Evolutionary conservation across 1,140 invertebrate species (phyloP).

Genomic region (Oryctes rhinoceros): DNA sequence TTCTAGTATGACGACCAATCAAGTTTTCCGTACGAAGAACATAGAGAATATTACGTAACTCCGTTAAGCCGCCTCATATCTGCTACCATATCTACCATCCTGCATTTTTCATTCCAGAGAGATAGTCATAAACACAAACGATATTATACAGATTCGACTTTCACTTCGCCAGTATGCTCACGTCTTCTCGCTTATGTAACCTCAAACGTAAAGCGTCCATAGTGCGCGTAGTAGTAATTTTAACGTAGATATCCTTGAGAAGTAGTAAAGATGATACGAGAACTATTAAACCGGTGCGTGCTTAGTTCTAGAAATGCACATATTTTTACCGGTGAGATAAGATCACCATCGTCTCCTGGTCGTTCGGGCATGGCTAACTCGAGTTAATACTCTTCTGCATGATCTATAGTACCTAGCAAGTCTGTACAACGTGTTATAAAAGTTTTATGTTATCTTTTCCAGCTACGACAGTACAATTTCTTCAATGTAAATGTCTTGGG

Average conservation of each 20-base stretch:
- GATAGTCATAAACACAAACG: conserved; percentile 9
- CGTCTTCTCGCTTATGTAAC: neutral
- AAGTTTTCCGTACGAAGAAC: neutral
- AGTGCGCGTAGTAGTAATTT: neutral
- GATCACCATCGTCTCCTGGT: neutral
- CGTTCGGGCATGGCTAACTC: too few relatives aligned
- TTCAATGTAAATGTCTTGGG: too few relatives aligned
- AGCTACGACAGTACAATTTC: too few relatives aligned
- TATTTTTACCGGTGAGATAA: neutral
- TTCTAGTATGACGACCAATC: neutral
- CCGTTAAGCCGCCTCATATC: neutral
- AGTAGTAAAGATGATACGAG: neutral
- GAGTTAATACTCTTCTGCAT: neutral
- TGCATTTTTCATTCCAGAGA: conserved; percentile 8
- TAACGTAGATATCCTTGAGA: neutral
- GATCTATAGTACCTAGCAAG: neutral
- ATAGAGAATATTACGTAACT: neutral
- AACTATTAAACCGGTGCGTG: conserved; percentile 2
- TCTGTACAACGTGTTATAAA: neutral
- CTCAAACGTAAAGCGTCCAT: neutral
- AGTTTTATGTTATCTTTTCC: too few relatives aligned
- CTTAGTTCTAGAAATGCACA: neutral
- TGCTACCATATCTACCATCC: neutral
- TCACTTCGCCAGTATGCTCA: neutral
- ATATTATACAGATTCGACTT: conserved; percentile 6